Percentiles rank a stretch among this genome's conserved stretches.
Evolutionary conservation across 2,797 vertebrate genomes (phyloP).

Genomic region (Sebastes nivosus): DNA sequence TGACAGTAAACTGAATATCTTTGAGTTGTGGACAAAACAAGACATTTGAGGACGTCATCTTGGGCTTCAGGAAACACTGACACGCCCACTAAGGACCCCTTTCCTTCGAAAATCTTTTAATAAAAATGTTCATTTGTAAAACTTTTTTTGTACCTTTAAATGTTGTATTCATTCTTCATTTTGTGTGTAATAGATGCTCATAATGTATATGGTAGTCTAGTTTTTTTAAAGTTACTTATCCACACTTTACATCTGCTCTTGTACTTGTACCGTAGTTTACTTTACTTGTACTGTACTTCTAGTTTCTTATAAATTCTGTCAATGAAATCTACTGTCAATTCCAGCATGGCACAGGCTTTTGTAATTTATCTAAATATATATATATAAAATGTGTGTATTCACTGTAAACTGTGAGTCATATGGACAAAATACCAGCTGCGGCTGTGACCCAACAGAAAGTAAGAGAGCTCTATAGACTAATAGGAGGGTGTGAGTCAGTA

Average conservation of each 20-base stretch:
- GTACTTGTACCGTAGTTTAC: background rate
- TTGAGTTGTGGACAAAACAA: too few relatives aligned
- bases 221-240: background rate
- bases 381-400: background rate
- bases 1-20: too few relatives aligned
- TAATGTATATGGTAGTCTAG: background rate
- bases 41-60: too few relatives aligned
- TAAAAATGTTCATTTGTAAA: background rate
- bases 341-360: background rate
- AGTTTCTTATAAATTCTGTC: background rate
- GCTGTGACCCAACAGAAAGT: conserved; percentile 38
- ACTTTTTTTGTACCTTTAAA: background rate
- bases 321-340: background rate
- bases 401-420: conserved; percentile 3
- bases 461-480: conserved; percentile 37
- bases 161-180: background rate
- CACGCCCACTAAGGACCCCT: background rate
- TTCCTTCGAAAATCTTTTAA: background rate
- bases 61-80: too few relatives aligned
- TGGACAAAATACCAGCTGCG: conserved; percentile 20
- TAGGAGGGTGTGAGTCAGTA: conserved; percentile 47
- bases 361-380: background rate
- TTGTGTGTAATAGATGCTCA: background rate
- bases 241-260: background rate
- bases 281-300: background rate